Percentiles rank a stretch among this genome's conserved stretches.
Conservation (phyloP, 2,113 vertebrate genomes). For the Podarcis cretensis region DNA sequence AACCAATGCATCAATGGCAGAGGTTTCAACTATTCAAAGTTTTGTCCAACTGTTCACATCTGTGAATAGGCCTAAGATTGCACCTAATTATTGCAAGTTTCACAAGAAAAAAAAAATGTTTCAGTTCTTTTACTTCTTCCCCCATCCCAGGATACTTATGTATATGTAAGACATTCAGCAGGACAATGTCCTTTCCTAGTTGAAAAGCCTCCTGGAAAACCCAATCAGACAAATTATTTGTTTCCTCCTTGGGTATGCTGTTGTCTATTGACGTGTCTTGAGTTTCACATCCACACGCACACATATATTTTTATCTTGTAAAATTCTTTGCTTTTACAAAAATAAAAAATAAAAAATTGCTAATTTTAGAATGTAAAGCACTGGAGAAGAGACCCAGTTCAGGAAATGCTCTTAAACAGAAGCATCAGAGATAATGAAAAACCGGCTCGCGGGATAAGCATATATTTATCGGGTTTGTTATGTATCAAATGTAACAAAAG, state of each 20-base stretch:
- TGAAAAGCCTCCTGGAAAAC: not conserved
- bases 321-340: conserved; percentile 18
- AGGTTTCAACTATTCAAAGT: not conserved
- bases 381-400: conserved; percentile 37
- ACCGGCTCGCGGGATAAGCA: conserved; percentile 76
- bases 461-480: conserved; percentile 83
- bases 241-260: not conserved
- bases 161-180: conserved; percentile 3
- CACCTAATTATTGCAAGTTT: not conserved
- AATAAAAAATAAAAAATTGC: not conserved
- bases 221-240: not conserved
- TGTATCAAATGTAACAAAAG: conserved; percentile 84
- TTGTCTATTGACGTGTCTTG: not conserved
- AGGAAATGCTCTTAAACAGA: conserved; percentile 72
- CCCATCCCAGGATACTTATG: not conserved
- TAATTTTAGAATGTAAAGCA: conserved; percentile 25
- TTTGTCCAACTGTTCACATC: not conserved
- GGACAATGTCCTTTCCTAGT: not conserved
- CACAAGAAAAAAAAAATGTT: not conserved
- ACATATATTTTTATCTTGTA: conserved; percentile 48
- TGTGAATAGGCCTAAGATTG: not conserved
- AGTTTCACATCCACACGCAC: not conserved
- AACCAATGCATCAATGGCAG: not conserved
- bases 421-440: conserved; percentile 77
- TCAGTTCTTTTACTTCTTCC: not conserved